A percentile compares a stretch with the other conserved stretches of the same genome.
Conservation (phyloP, 2,888 invertebrate species). For the Cantharis rustica region DNA sequence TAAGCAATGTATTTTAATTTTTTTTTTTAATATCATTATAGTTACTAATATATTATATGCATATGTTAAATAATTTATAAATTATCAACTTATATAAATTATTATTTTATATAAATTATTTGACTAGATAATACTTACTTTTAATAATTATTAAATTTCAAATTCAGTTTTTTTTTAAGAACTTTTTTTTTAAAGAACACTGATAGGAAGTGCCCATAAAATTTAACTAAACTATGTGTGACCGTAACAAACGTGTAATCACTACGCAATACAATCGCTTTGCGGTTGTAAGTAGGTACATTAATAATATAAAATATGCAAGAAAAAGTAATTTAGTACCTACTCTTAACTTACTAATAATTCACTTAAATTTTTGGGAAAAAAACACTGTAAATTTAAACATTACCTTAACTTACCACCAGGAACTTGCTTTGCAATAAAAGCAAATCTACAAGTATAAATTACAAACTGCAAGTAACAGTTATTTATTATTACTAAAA, state of each 20-base stretch:
- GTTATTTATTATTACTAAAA: too few relatives aligned
- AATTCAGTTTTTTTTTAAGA: neutral
- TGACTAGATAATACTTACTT: neutral
- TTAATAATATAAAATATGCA: neutral
- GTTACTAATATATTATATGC: too few relatives aligned
- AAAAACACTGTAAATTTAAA: neutral
- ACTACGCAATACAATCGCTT: neutral
- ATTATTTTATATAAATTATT: neutral
- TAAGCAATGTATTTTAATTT: too few relatives aligned
- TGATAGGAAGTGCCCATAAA: too few relatives aligned
- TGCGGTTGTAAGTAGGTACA: neutral
- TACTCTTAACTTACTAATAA: neutral
- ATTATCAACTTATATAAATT: neutral
- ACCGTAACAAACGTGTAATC: neutral
- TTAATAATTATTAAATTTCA: neutral
- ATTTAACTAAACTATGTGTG: neutral
- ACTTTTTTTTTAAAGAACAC: too few relatives aligned
- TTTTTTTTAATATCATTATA: too few relatives aligned
- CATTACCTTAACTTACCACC: neutral
- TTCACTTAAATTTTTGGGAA: neutral
- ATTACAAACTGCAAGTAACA: too few relatives aligned
- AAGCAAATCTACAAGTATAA: too few relatives aligned
- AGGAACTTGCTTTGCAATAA: too few relatives aligned
- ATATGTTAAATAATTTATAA: too few relatives aligned
- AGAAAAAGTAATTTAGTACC: neutral